Evolutionary conservation across 2,888 invertebrate species (phyloP).

Genomic region (Brachycybe producta): DNA sequence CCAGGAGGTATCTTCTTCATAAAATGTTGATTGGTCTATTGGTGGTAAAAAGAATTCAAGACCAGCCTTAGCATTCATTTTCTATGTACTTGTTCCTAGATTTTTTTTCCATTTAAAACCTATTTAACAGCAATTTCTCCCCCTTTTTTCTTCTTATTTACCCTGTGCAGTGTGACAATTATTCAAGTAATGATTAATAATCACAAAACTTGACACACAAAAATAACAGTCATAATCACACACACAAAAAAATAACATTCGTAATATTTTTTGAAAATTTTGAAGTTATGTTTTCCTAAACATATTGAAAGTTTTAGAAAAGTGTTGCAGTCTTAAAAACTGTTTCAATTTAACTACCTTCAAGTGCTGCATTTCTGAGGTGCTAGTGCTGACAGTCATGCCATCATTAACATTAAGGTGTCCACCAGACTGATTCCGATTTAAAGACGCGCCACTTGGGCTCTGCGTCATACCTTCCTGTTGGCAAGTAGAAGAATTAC

Average conservation of each 20-base stretch:
- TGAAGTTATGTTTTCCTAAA: neutral
- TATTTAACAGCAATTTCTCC: neutral
- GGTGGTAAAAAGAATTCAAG: slow-evolving; percentile 20
- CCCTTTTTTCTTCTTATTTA: neutral
- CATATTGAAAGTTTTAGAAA: neutral
- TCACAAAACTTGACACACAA: too few species aligned
- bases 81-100: too few species aligned
- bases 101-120: too few species aligned
- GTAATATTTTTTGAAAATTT: too few species aligned
- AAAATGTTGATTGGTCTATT: slow-evolving; percentile 73
- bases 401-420: slow-evolving; percentile 16
- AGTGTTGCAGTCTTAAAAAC: too few species aligned
- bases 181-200: too few species aligned
- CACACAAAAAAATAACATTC: too few species aligned
- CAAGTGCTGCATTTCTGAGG: slow-evolving; percentile 18
- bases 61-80: neutral
- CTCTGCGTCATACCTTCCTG: slow-evolving; percentile 51
- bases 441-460: slow-evolving; percentile 67
- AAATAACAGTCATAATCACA: too few species aligned
- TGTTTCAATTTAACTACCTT: slow-evolving; percentile 15
- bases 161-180: neutral
- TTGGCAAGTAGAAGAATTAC: slow-evolving; percentile 8
- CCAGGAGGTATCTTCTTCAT: slow-evolving; percentile 94
- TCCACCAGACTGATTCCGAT: slow-evolving; percentile 46
- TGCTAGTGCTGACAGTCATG: slow-evolving; percentile 15